These are phyloP conservation scores for Hylia prasina DNA, from an alignment of 2,113 vertebrate genomes.

Conservation along the genomic window DNA sequence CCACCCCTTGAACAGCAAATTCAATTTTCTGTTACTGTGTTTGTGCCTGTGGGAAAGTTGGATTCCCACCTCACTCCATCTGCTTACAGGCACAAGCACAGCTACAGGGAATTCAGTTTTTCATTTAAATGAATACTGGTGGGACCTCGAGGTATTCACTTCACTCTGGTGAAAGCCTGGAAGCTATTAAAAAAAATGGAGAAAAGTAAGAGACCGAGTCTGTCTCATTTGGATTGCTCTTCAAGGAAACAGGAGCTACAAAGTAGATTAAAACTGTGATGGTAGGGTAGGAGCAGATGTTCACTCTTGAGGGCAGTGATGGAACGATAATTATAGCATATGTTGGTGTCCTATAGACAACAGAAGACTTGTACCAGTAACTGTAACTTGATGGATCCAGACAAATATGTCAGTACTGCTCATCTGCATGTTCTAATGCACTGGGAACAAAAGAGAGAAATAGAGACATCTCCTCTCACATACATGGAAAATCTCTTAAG, in stretches of 20 bases:
- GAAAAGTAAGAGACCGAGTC: conserved; percentile 4
- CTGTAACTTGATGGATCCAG: background rate
- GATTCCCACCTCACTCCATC: conserved; percentile 28
- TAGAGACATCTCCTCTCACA: background rate
- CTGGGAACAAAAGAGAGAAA: background rate
- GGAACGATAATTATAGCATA: conserved; percentile 26
- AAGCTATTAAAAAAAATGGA: background rate
- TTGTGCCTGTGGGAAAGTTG: background rate
- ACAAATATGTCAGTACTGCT: background rate
- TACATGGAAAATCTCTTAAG: background rate
- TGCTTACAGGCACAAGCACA: conserved; percentile 16
- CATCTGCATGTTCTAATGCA: background rate
- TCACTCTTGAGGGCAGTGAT: conserved; percentile 27
- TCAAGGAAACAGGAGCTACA: conserved; percentile 27
- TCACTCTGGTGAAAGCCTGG: background rate
- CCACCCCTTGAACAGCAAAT: background rate
- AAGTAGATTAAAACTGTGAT: background rate
- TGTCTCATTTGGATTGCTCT: background rate
- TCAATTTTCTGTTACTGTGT: conserved; percentile 18
- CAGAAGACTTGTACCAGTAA: background rate
- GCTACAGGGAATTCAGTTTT: background rate
- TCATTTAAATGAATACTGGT: conserved; percentile 19
- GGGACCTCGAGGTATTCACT: background rate
- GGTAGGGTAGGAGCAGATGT: conserved; percentile 10
- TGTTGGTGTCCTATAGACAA: background rate